Evolutionary conservation across 2,113 vertebrate species (phyloP).

Genomic region (Nothocercus nigrocapillus): DNA sequence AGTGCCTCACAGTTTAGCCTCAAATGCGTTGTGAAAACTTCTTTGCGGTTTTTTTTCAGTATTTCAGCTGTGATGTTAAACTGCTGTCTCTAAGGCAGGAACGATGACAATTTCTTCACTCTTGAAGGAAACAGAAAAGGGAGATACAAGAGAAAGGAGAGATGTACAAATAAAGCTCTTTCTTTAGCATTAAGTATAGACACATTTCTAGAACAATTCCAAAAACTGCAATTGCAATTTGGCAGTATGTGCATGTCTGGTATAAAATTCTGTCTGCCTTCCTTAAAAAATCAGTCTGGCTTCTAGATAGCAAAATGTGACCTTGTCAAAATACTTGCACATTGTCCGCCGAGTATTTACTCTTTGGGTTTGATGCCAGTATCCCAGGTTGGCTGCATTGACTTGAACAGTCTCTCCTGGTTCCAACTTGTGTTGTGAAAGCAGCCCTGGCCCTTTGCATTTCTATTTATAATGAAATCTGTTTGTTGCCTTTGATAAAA

Average conservation of each 20-base stretch:
- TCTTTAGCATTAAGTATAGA: background rate
- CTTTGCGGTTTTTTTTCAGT: background rate
- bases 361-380: background rate
- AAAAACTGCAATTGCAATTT: background rate
- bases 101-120: background rate
- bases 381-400: background rate
- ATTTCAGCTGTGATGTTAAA: background rate
- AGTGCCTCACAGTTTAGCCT: background rate
- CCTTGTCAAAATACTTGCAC: background rate
- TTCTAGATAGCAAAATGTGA: background rate
- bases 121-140: background rate
- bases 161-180: background rate
- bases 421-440: background rate
- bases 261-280: background rate
- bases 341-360: background rate
- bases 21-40: background rate
- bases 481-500: slow-evolving; percentile 28
- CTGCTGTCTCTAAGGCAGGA: background rate
- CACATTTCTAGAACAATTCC: background rate
- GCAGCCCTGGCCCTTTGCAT: background rate
- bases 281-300: background rate
- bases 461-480: slow-evolving; percentile 29
- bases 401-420: background rate
- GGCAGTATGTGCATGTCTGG: background rate
- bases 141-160: background rate